phyloP scores from a whole-genome alignment of 64 coral and sea anemone genomes.

The Dendronephthya gigantea region DNA sequence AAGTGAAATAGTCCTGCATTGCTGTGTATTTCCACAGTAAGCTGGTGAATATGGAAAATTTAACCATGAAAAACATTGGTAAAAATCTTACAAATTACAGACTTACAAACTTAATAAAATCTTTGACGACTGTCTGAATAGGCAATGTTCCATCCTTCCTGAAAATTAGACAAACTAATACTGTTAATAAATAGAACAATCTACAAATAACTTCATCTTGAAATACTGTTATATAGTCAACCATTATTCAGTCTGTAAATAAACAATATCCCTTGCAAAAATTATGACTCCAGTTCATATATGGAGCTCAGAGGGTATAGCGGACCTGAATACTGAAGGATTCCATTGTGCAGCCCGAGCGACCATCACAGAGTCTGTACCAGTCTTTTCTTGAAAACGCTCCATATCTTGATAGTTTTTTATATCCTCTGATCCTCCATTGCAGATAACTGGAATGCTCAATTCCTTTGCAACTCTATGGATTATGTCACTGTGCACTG shows the following conservation, averaged over 20 bases:
- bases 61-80: no score
- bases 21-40: background rate
- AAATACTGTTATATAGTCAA: no score
- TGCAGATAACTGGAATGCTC: conserved; percentile 78
- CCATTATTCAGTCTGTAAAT: no score
- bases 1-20: background rate
- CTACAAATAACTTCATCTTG: background rate
- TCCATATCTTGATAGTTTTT: conserved; percentile 78
- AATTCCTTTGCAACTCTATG: conserved; percentile 47
- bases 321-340: conserved; percentile 78
- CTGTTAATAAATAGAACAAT: background rate
- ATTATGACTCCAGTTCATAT: background rate
- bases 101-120: conserved; percentile 87
- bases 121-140: conserved; percentile 44
- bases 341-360: conserved; percentile 97
- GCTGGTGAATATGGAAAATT: background rate
- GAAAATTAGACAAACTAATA: background rate
- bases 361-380: conserved; percentile 81
- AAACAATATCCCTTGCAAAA: no score
- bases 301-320: no score
- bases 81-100: no score
- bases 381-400: conserved; percentile 53
- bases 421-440: conserved; percentile 72
- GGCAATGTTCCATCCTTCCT: conserved; percentile 69
- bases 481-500: conserved; percentile 66